Conservation (phyloP, 2,888 invertebrate species). For the Cephalotes varians region DNA sequence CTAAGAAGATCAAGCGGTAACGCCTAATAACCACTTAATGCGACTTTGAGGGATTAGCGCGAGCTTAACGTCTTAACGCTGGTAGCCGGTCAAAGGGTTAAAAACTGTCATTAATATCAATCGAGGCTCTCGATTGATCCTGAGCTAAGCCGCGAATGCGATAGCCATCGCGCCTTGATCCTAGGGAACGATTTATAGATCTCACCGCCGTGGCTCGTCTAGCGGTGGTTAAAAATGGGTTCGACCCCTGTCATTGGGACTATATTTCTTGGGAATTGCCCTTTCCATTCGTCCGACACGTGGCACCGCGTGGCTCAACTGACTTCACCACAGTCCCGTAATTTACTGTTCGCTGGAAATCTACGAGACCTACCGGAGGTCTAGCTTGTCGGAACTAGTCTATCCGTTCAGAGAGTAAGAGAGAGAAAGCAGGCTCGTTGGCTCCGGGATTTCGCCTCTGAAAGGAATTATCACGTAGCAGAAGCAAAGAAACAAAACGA, state of each 20-base stretch:
- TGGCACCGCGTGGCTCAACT: slow-evolving; percentile 73
- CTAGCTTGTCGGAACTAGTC: slow-evolving; percentile 40
- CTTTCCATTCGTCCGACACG: slow-evolving; percentile 73
- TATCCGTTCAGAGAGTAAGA: slow-evolving; percentile 6
- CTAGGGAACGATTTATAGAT: slow-evolving; percentile 74
- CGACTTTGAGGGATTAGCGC: slow-evolving; percentile 55
- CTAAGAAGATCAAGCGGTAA: slow-evolving; percentile 18
- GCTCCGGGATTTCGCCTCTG: not conserved
- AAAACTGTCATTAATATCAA: slow-evolving; percentile 77
- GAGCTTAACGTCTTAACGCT: slow-evolving; percentile 32
- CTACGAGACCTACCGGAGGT: slow-evolving; percentile 26
- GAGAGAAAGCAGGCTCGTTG: not conserved
- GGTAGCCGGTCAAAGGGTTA: slow-evolving; percentile 70
- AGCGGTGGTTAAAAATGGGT: slow-evolving; percentile 73
- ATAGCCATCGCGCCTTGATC: slow-evolving; percentile 66
- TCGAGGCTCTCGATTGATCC: slow-evolving; percentile 72
- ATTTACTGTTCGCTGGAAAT: slow-evolving; percentile 62
- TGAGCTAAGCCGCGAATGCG: slow-evolving; percentile 57
- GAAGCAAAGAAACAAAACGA: too few relatives aligned
- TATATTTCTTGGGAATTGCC: slow-evolving; percentile 76
- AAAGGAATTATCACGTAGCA: not conserved
- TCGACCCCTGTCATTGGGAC: slow-evolving; percentile 79
- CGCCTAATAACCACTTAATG: slow-evolving; percentile 28
- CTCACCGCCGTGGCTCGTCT: slow-evolving; percentile 51
- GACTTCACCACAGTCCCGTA: slow-evolving; percentile 67